Percentiles rank a stretch among this genome's conserved stretches.
phyloP scores from a whole-genome alignment of 2,797 vertebrate genomes.

The Danio jaintianensis region DNA sequence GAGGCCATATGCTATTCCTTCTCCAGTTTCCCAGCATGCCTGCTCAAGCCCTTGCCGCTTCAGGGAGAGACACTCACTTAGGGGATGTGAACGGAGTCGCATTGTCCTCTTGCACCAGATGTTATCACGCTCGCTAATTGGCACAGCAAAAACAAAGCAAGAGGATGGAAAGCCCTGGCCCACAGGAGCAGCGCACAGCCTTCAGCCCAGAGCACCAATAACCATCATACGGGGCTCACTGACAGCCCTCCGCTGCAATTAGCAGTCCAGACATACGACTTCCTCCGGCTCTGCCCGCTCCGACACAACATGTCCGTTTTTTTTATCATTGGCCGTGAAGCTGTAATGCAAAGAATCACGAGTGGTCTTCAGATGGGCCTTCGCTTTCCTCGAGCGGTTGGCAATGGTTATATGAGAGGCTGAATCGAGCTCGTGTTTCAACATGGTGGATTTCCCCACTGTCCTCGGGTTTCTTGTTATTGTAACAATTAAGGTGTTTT shows the following conservation, averaged over 20 bases:
- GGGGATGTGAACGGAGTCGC: constrained; percentile 67
- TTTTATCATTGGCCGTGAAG: not conserved
- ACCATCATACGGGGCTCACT: constrained; percentile 41
- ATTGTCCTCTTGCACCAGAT: constrained; percentile 80
- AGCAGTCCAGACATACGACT: constrained; percentile 39
- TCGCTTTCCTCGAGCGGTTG: constrained; percentile 22
- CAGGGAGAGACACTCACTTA: constrained; percentile 58
- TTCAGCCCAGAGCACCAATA: constrained; percentile 35
- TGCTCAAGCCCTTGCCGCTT: constrained; percentile 61
- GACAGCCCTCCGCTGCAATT: constrained; percentile 43
- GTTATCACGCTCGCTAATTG: constrained; percentile 79
- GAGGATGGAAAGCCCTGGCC: constrained; percentile 72
- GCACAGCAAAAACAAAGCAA: constrained; percentile 79
- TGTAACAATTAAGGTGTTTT: constrained; percentile 59
- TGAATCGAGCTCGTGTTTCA: constrained; percentile 44
- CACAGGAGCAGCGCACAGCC: constrained; percentile 47
- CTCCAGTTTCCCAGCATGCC: constrained; percentile 68
- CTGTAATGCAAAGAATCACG: constrained; percentile 10
- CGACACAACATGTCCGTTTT: constrained; percentile 18
- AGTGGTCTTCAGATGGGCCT: constrained; percentile 17
- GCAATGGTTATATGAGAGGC: not conserved
- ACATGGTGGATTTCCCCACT: constrained; percentile 49
- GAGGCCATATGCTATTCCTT: constrained; percentile 75
- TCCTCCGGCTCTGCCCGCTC: constrained; percentile 28
- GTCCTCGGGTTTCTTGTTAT: constrained; percentile 55